A percentile compares a stretch with the other conserved stretches of the same genome.
These are phyloP conservation scores for Eidolon helvum DNA, from an alignment of 2,113 vertebrate genomes.

Conservation along the genomic window DNA sequence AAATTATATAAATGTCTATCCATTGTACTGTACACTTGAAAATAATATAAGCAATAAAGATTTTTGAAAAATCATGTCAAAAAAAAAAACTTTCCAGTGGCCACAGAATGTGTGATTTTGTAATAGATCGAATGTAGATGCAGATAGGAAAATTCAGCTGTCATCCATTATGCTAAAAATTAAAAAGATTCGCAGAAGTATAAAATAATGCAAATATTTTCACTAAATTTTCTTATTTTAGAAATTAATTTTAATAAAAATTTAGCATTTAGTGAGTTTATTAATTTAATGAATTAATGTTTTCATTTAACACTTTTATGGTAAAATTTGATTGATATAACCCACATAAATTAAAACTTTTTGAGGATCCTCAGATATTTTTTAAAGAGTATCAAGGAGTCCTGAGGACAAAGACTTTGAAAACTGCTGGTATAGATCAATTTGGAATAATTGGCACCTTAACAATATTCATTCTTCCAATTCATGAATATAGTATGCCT, in stretches of 20 bases:
- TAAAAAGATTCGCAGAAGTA: neutral
- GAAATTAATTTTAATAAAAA: neutral
- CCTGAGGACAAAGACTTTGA: neutral
- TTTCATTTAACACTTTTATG: neutral
- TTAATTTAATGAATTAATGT: neutral
- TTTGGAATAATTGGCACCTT: neutral
- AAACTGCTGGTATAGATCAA: neutral
- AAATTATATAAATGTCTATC: too few relatives aligned
- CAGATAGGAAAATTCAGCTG: neutral
- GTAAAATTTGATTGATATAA: neutral
- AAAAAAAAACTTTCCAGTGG: neutral
- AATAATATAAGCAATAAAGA: too few relatives aligned
- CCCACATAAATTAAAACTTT: neutral
- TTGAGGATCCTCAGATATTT: neutral
- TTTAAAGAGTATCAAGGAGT: neutral
- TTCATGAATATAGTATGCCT: neutral
- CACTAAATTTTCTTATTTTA: neutral
- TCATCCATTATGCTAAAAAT: neutral
- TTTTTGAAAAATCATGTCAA: too few relatives aligned
- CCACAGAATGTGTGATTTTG: neutral
- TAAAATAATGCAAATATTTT: neutral
- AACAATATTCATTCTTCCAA: neutral
- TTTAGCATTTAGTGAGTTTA: neutral
- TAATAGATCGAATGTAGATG: neutral
- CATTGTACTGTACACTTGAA: too few relatives aligned